These are phyloP conservation scores for Drosophila flavopinicola DNA, from an alignment of 2,888 invertebrate species.

Conservation along the genomic window DNA sequence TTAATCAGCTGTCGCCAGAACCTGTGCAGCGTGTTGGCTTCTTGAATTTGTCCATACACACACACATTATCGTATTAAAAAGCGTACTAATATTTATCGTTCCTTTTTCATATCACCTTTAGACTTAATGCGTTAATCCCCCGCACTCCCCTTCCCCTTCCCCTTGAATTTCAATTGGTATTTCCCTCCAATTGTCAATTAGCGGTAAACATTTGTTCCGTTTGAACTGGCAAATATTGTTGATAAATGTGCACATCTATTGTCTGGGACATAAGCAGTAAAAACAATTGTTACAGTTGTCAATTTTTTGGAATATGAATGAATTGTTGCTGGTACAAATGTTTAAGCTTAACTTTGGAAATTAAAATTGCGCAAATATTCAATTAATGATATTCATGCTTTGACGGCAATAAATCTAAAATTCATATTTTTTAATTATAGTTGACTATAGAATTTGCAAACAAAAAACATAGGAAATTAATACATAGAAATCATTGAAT, in stretches of 20 bases:
- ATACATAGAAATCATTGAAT: too few species aligned
- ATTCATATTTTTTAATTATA: too few species aligned
- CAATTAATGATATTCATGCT: too few species aligned
- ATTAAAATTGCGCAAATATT: too few species aligned
- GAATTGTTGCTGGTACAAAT: background rate
- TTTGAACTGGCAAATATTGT: conserved; percentile 26
- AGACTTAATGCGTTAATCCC: conserved; percentile 6
- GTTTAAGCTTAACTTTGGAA: too few species aligned
- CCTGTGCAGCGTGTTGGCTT: conserved; percentile 25
- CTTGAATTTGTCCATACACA: conserved; percentile 5
- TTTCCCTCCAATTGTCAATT: conserved; percentile 65
- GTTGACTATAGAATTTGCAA: too few species aligned
- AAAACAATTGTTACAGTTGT: background rate
- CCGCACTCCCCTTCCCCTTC: too few species aligned
- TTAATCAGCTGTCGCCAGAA: conserved; percentile 64
- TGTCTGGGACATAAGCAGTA: background rate
- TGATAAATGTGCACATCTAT: conserved; percentile 15
- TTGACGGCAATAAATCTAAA: too few species aligned
- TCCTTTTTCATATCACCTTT: conserved; percentile 15
- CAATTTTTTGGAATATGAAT: background rate
- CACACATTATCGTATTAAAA: conserved; percentile 36
- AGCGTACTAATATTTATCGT: conserved; percentile 28
- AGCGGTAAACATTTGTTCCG: conserved; percentile 40
- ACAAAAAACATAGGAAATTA: too few species aligned
- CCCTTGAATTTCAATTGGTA: background rate